Evolutionary conservation across 2,888 invertebrate genomes (phyloP).

Genomic region (Acrobasis consociella): DNA sequence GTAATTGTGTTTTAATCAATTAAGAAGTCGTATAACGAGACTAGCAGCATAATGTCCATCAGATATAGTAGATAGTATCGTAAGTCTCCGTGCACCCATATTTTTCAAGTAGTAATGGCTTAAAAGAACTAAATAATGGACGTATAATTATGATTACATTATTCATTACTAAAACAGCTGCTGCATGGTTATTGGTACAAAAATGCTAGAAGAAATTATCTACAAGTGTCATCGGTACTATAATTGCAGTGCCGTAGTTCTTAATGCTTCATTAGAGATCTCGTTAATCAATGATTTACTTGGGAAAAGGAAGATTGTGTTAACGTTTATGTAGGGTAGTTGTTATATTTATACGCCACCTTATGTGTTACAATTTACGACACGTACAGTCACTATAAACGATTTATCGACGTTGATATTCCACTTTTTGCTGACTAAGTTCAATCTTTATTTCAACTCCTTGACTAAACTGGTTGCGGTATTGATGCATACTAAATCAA

Average conservation of each 20-base stretch:
- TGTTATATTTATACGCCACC: background rate
- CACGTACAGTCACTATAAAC: too few relatives aligned
- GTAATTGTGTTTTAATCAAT: conserved; percentile 17
- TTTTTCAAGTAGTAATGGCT: conserved; percentile 12
- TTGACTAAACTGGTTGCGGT: background rate
- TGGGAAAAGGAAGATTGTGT: background rate
- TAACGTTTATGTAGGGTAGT: background rate
- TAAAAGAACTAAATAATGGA: conserved; percentile 10
- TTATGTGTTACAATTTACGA: background rate
- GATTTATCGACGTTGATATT: too few relatives aligned
- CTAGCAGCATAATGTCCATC: conserved; percentile 13
- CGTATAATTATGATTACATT: conserved; percentile 12
- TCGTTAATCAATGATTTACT: conserved; percentile 4
- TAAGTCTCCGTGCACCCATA: conserved; percentile 4
- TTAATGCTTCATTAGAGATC: conserved; percentile 3
- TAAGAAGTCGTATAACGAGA: conserved; percentile 8
- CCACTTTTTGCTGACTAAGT: background rate
- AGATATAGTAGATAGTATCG: conserved; percentile 8
- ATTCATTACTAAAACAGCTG: conserved; percentile 8
- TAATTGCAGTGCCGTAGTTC: background rate
- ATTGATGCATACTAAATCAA: too few relatives aligned
- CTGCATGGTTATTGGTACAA: background rate
- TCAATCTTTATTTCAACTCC: background rate
- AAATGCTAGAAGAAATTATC: conserved; percentile 5
- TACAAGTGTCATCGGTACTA: background rate